Evolutionary conservation across 2,113 vertebrate species (phyloP).

Genomic region (Uropsilus gracilis): DNA sequence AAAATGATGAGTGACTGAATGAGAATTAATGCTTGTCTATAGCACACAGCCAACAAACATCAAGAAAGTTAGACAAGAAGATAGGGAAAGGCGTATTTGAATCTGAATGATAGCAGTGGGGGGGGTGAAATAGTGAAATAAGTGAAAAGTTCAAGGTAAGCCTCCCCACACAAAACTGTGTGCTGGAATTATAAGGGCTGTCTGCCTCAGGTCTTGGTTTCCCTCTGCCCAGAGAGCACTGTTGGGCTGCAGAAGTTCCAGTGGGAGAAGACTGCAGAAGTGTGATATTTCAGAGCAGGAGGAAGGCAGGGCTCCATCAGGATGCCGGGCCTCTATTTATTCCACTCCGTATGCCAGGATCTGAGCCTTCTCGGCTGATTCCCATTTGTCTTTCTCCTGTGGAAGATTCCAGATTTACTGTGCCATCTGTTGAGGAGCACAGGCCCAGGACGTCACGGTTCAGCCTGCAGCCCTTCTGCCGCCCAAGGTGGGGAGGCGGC

Average conservation of each 20-base stretch:
- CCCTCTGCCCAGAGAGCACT: not conserved
- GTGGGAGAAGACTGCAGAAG: constrained; percentile 50
- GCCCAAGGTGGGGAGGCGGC: constrained; percentile 50
- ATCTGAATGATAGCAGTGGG: not conserved
- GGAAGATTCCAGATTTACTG: constrained; percentile 71
- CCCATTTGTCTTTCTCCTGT: constrained; percentile 75
- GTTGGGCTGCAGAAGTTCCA: not conserved
- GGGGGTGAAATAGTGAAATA: not conserved
- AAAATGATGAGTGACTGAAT: not conserved
- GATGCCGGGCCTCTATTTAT: constrained; percentile 33
- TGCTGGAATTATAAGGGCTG: not conserved
- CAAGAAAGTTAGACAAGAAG: not conserved
- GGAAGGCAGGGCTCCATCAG: not conserved
- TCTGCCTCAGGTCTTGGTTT: not conserved
- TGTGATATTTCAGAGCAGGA: constrained; percentile 64
- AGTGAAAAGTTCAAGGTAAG: not conserved
- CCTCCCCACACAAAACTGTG: not conserved
- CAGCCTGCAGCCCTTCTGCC: constrained; percentile 66
- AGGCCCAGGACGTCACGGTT: constrained; percentile 62
- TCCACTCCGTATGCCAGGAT: constrained; percentile 58
- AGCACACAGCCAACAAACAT: not conserved
- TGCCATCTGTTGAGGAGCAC: constrained; percentile 77
- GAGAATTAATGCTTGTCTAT: not conserved
- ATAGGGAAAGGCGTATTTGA: not conserved
- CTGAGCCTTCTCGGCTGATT: constrained; percentile 39